Evolutionary conservation across 2,888 invertebrate species (phyloP), one percentile per base, ranked within the genome.

Genomic region (Molanna angustata): DNA sequence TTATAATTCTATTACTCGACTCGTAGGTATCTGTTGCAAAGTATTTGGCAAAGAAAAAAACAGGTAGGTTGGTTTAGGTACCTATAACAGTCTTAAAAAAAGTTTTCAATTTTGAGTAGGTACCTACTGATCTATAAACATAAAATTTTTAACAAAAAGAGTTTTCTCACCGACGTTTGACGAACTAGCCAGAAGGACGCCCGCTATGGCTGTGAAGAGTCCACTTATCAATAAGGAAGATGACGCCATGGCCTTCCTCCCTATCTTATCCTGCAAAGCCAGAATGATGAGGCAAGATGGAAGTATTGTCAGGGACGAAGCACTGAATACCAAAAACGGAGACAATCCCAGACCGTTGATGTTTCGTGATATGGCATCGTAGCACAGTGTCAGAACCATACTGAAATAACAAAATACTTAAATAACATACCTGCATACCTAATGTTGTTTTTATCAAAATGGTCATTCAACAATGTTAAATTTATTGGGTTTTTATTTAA

Each of bases 301-400:
- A 41, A 80, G 65, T 56, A 80, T 80, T 1, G 79, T 76, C 14
- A 73, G 64, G 31, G 80, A 79, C 54, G 78, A 78, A 41, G 77
- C 63, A 17, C 74, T 73, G 66, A 81, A 80, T 65, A 80, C 72
- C 35, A 76, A 58, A 62, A 80, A 80, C 33, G 80, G 80, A 16
- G 79, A 79, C 60, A 73, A 72, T 40, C 75, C 77, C 55, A 78
- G 67, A 57, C 78, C 79, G 63, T 77, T 74, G 4, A 81, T 74
- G 62, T 81, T 80, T 47, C 80, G 70, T 4, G 80, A 79, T 42
- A 80, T 79, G 11, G 80, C 79, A 62, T 81, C 81, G 61, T 80
- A 81, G 62, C 80, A 78, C 19, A 81, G 67, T 13, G 80, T 80
- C 64, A 81, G 72, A 21, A 80, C 78, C 79, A 81, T 80, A 52